These are phyloP conservation scores for Asbolus verrucosus DNA, from an alignment of 1,140 invertebrate genomes.

Conservation along the genomic window DNA sequence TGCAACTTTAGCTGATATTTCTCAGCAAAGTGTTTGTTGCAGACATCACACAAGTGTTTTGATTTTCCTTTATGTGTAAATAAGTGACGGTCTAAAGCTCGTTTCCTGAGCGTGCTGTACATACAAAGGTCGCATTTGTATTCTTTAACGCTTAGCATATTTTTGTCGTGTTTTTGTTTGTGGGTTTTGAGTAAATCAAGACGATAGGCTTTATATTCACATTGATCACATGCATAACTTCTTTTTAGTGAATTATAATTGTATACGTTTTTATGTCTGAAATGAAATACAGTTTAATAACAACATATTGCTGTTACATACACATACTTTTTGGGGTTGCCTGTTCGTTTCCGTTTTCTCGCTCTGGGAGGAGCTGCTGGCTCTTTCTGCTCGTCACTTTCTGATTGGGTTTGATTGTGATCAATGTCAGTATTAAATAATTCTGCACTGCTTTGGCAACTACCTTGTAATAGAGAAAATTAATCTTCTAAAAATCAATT, in stretches of 20 bases:
- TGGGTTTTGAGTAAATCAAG: conserved; percentile 11
- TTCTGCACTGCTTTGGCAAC: neutral
- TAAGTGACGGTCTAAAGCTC: neutral
- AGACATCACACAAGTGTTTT: neutral
- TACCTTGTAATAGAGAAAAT: conserved; percentile 10
- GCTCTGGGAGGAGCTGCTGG: neutral
- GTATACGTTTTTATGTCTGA: neutral
- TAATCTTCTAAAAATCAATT: neutral
- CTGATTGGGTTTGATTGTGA: too few species aligned
- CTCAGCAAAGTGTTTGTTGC: conserved; percentile 8
- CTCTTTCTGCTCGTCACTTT: neutral
- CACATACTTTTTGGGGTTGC: neutral
- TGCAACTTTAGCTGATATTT: conserved; percentile 13
- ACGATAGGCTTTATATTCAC: conserved; percentile 17
- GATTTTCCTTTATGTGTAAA: conserved; percentile 19
- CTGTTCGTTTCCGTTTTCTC: neutral
- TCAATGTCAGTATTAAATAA: too few species aligned
- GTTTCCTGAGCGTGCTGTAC: neutral
- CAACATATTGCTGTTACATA: neutral
- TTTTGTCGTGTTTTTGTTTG: conserved; percentile 26
- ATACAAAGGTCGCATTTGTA: conserved; percentile 13
- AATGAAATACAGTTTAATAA: neutral
- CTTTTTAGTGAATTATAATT: conserved; percentile 9
- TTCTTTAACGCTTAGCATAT: conserved; percentile 3
- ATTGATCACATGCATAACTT: conserved; percentile 8